These are phyloP conservation scores for Drosophila mojavensis DNA, from an alignment of 1,140 invertebrate species.

Conservation along the genomic window DNA sequence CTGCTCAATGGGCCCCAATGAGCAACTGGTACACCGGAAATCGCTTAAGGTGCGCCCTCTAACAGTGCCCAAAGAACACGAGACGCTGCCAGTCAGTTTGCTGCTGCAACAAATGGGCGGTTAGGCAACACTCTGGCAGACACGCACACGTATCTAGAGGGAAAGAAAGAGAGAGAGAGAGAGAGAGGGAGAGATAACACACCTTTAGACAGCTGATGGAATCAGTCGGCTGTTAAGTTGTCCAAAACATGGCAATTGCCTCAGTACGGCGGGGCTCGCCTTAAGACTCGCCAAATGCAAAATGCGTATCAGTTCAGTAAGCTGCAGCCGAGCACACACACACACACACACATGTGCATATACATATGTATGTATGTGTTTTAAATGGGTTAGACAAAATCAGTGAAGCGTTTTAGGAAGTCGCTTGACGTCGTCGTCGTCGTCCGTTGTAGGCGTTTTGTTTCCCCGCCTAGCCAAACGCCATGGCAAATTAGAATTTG, in stretches of 20 bases:
- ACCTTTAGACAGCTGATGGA: slow-evolving; percentile 46
- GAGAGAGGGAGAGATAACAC: slow-evolving; percentile 9
- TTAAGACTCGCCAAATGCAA: slow-evolving; percentile 56
- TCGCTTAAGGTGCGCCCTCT: slow-evolving; percentile 74
- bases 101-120: slow-evolving; percentile 60
- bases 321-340: slow-evolving; percentile 9
- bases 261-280: slow-evolving; percentile 45
- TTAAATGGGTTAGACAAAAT: slow-evolving; percentile 73
- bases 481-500: slow-evolving; percentile 77
- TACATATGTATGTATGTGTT: slow-evolving; percentile 13
- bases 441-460: slow-evolving; percentile 65
- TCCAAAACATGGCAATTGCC: slow-evolving; percentile 50
- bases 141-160: slow-evolving; percentile 13
- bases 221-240: slow-evolving; percentile 70
- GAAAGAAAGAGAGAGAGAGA: no score
- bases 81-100: slow-evolving; percentile 19
- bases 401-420: slow-evolving; percentile 82
- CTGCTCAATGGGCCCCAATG: slow-evolving; percentile 61
- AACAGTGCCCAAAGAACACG: slow-evolving; percentile 41
- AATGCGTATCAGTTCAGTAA: slow-evolving; percentile 54
- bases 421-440: slow-evolving; percentile 58
- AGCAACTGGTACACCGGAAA: slow-evolving; percentile 82
- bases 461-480: slow-evolving; percentile 52
- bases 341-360: not conserved
- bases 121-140: slow-evolving; percentile 47